Evolutionary conservation across 2,797 vertebrate species (phyloP), one percentile per base, ranked within the genome.

Genomic region (Acrossocheilus fasciatus): DNA sequence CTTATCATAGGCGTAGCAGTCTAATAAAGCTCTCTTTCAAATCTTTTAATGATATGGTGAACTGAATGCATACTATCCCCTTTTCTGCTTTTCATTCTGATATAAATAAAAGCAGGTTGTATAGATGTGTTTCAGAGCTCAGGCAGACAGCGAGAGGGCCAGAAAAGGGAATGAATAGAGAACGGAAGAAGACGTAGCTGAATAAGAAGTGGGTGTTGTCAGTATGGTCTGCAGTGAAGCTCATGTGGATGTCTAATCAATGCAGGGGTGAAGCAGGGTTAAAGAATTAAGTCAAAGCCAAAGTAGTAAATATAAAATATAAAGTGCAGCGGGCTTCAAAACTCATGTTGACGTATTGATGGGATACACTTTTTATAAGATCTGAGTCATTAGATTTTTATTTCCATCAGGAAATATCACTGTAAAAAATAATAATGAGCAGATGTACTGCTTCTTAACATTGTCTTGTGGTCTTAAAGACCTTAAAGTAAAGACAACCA

Each of bases 71-170:
- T 20, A 43, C 59, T 70, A 57, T 26, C 14, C 68, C 66, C n/a
- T 62, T 54, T 81, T 81, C 84, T 76, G 43, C 62, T 70, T 81
- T 68, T 81, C 23, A 54, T 75, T 66, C 17, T 30, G n/a, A 34
- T 52, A 8, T 79, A 85, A 79, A 85, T 59, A 18, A 70, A 83
- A 80, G 79, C 69, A 82, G 68, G 23, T 62, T 23, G n/a, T 26
- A 79, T 64, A 80, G 41, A 59, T 54, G 36, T 69, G n/a, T 50
- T 81, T 54, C 43, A 57, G 39, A 81, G 69, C 18, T 2, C 34
- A 80, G 77, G 70, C 62, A 81, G 84, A 76, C 57, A n/a, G 30
- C 3, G 14, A 74, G 64, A 57, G 50, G 20, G 47, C 77, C 36
- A 30, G 59, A 86, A 30, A 73, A 83, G 72, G 45, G 74, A 75